Conservation (phyloP, 2,888 invertebrate genomes). For the Lomographa bimaculata region DNA sequence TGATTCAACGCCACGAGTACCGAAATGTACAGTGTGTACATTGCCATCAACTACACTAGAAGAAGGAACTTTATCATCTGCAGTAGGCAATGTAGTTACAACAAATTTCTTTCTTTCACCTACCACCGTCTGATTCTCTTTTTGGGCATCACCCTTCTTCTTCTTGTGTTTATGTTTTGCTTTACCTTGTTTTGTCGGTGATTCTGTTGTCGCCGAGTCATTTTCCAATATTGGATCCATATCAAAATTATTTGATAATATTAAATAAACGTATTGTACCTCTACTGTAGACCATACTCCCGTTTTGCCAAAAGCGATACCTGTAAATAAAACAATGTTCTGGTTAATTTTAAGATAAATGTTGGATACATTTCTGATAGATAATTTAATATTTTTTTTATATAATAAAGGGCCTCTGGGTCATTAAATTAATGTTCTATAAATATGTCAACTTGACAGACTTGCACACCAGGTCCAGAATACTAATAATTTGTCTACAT, state of each 20-base stretch:
- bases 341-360: too few species aligned
- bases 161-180: conserved; percentile 73
- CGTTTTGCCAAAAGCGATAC: conserved; percentile 46
- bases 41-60: conserved; percentile 62
- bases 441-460: too few species aligned
- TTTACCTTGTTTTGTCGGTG: conserved; percentile 69
- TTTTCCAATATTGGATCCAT: conserved; percentile 82
- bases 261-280: conserved; percentile 47
- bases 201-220: conserved; percentile 70
- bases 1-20: conserved; percentile 74
- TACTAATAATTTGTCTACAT: too few species aligned
- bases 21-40: conserved; percentile 78
- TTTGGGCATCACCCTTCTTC: conserved; percentile 52
- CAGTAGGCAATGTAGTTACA: conserved; percentile 67
- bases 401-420: too few species aligned
- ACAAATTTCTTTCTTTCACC: conserved; percentile 73
- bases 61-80: conserved; percentile 62
- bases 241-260: conserved; percentile 43
- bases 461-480: too few species aligned
- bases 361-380: too few species aligned
- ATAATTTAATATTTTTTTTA: too few species aligned
- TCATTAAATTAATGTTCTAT: too few species aligned
- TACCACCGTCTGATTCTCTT: conserved; percentile 68
- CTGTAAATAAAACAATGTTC: conserved; percentile 63
- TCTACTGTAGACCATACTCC: conserved; percentile 64